Evolutionary conservation across 2,797 vertebrate genomes (phyloP).

Genomic region (Acipenser transmontanus): DNA sequence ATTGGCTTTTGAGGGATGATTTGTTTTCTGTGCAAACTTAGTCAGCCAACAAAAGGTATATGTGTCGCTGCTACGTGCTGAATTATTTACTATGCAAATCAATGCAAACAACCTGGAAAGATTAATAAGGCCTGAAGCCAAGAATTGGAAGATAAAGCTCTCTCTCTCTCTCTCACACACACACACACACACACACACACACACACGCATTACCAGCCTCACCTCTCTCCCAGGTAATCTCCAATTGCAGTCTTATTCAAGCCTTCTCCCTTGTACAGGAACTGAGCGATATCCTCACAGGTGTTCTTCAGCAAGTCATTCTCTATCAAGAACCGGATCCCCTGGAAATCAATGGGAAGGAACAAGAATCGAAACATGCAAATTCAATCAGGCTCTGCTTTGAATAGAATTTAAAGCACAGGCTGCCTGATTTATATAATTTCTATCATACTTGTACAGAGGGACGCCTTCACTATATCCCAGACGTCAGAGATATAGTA

Average conservation of each 20-base stretch:
- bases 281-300: conserved; percentile 83
- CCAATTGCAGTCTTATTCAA: conserved; percentile 95
- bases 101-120: no score
- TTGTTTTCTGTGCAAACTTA: no score
- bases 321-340: conserved; percentile 87
- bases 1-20: no score
- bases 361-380: no score
- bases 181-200: not conserved
- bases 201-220: conserved; percentile 8
- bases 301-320: conserved; percentile 86
- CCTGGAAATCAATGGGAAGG: conserved; percentile 50
- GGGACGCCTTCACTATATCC: no score
- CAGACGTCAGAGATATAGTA: no score
- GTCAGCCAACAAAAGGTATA: no score
- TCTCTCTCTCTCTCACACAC: not conserved
- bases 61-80: no score
- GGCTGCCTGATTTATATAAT: no score
- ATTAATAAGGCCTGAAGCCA: no score
- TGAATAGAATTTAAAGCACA: not conserved
- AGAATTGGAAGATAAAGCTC: not conserved
- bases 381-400: not conserved
- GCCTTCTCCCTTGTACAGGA: conserved; percentile 88
- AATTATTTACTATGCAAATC: no score
- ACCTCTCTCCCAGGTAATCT: conserved; percentile 93
- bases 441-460: no score